Conservation (phyloP, 35 echinoderm and acorn worm genomes). For the Anneissia japonica region DNA sequence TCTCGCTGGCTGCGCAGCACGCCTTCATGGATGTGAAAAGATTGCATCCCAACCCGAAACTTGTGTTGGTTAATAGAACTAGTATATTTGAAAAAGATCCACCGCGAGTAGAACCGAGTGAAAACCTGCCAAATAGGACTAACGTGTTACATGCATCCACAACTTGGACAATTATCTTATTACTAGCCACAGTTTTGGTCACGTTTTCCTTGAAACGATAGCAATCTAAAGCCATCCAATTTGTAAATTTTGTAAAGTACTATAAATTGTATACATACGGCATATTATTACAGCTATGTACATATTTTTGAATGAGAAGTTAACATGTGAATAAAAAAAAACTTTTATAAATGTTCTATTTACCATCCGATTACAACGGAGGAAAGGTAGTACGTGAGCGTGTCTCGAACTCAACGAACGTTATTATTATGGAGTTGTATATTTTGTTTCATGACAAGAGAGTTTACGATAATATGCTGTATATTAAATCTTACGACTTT, state of each 20-base stretch:
- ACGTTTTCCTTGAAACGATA: neutral
- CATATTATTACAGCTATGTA: neutral
- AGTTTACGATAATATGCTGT: neutral
- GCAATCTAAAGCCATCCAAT: neutral
- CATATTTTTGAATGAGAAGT: neutral
- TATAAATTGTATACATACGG: neutral
- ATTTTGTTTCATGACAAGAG: neutral
- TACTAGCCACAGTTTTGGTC: neutral
- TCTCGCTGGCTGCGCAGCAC: slow-evolving; percentile 73
- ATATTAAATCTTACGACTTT: too few species aligned
- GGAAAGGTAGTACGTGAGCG: neutral
- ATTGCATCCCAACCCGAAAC: slow-evolving; percentile 65
- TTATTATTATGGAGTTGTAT: neutral
- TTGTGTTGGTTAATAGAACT: slow-evolving; percentile 62
- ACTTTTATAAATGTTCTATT: neutral
- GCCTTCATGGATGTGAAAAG: slow-evolving; percentile 60
- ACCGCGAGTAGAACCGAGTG: neutral
- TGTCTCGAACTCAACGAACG: neutral
- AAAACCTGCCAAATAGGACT: neutral
- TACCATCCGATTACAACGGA: too few species aligned
- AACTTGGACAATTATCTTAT: neutral
- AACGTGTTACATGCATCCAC: neutral
- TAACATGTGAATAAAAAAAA: neutral
- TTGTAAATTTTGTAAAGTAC: neutral
- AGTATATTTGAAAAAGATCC: slow-evolving; percentile 84